Conservation (phyloP, 2,797 vertebrate genomes). For the Fratercula arctica region DNA sequence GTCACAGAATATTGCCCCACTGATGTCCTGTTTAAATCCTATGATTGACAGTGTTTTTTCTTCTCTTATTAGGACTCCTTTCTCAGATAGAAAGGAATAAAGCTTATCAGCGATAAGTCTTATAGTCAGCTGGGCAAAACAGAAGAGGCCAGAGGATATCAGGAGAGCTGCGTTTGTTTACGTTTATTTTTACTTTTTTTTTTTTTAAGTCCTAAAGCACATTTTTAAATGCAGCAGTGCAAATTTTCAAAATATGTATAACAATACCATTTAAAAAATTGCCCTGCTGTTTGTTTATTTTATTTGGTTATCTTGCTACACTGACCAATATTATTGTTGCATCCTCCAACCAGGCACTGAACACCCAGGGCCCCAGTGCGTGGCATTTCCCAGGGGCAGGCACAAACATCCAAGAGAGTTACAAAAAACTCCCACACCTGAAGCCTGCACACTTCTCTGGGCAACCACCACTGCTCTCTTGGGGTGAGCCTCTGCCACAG, state of each 20-base stretch:
- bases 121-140: not conserved
- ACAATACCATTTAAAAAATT: not conserved
- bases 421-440: not conserved
- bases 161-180: not conserved
- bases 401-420: not conserved
- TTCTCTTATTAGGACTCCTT: not conserved
- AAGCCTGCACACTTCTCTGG: accelerated
- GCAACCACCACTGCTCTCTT: not conserved
- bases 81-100: not conserved
- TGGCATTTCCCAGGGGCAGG: not conserved
- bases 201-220: not conserved
- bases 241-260: not conserved
- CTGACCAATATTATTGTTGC: not conserved
- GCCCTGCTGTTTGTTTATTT: not conserved
- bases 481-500: not conserved
- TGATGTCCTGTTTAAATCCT: not conserved
- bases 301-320: not conserved
- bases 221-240: not conserved
- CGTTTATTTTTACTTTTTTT: not conserved
- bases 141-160: not conserved
- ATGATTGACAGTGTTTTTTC: not conserved
- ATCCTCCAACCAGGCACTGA: not conserved
- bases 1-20: not conserved
- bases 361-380: accelerated
- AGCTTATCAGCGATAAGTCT: not conserved